phyloP scores from a whole-genome alignment of 92 coral and sea anemone genomes.

The Anthopleura xanthogrammica region DNA sequence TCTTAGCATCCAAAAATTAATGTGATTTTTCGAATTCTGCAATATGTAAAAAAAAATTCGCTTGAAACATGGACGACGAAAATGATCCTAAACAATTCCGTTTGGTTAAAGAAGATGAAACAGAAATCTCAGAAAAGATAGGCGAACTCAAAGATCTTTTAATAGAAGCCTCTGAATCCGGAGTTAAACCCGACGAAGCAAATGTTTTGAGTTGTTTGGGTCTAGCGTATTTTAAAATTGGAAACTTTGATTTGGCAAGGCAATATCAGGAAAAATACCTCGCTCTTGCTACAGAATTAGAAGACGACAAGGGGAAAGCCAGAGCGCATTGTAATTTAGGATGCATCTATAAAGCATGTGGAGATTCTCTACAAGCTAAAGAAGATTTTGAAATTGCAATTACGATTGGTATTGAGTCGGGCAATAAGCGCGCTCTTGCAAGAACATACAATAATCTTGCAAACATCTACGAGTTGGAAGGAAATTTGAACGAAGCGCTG shows the following conservation, averaged over 20 bases:
- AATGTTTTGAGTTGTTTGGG: conserved; percentile 78
- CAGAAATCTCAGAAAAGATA: conserved; percentile 69
- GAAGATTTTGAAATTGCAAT: conserved; percentile 61
- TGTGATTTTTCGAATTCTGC: neutral
- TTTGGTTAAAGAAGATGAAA: conserved; percentile 75
- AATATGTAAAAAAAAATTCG: neutral
- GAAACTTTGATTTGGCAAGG: conserved; percentile 66
- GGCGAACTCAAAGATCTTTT: conserved; percentile 61
- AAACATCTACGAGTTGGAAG: conserved; percentile 66
- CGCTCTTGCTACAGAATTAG: conserved; percentile 59
- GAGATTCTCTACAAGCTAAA: conserved; percentile 61
- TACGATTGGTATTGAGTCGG: conserved; percentile 59
- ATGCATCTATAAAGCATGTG: conserved; percentile 74
- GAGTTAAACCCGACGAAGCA: conserved; percentile 77
- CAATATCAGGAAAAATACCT: conserved; percentile 86
- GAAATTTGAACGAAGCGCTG: conserved; percentile 64
- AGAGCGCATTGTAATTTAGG: conserved; percentile 91
- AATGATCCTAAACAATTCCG: conserved; percentile 96
- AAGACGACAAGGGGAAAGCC: conserved; percentile 76
- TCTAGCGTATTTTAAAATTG: conserved; percentile 81
- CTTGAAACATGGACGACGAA: conserved; percentile 16
- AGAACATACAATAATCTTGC: conserved; percentile 79
- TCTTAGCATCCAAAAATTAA: conserved; percentile 7
- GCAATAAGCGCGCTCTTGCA: conserved; percentile 58
- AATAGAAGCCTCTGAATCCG: conserved; percentile 69